Evolutionary conservation across 1,140 invertebrate species (phyloP), one percentile per base, ranked within the genome.

Genomic region (Eumeta japonica): DNA sequence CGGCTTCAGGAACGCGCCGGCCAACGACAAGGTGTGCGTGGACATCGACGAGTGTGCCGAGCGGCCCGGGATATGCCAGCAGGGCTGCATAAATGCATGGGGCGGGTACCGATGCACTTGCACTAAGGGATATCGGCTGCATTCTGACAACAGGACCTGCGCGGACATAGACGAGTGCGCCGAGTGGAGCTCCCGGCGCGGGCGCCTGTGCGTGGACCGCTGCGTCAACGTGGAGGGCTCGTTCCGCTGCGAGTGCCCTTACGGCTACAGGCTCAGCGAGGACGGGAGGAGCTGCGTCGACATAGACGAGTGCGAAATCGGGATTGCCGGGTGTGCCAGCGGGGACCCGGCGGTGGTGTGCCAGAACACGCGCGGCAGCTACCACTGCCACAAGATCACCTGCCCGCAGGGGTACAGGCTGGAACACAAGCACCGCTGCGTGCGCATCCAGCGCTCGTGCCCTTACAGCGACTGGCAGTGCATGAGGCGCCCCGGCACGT

Each of bases 81-180:
- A 95, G 28, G 81, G 74, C 14, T 94, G 91, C 47, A 71, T 87
- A 18, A 94, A 94, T 58, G 79, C 82, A 2, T 90, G 87, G 87
- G 91, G 92, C 1, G 81, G 85, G 2, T 91, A 88, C 65, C 77
- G 83, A 29, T 94, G 92, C 60, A 73, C 80, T 3, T 94, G 91
- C 55, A 76, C 84, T 5, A 49, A 68, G 1, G 92, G 92, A 0
- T 93, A 83, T 57, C 76, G 79, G 3, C 56, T 94, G 1, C 79
- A 77, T 28, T 2, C 55, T 2, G 89, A 94, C 51, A 89, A 88
- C 53, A 81, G 83, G 73, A 85, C 88, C 0, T 92, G 89, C 62
- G 74, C 77, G 44, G 94, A 97, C 59, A 80, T 96, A 17, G 85
- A 97, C 62, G 94, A 97, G 62, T 97, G 94, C 58, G 77, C 79